A percentile compares a stretch with the other conserved stretches of the same genome.
Conservation (phyloP, 2,888 invertebrate genomes). For the Xanthia icteritia region DNA sequence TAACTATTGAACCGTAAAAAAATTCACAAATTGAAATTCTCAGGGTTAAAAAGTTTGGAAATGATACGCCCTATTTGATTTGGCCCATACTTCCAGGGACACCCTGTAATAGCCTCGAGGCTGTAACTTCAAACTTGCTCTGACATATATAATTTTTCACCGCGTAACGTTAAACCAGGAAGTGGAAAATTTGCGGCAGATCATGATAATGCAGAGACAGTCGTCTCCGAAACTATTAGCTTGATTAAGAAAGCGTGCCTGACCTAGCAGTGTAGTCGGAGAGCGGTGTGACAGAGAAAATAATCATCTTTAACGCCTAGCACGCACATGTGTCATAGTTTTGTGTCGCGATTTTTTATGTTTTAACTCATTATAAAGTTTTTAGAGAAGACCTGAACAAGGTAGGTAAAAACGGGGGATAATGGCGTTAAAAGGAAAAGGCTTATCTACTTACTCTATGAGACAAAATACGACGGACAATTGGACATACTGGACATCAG, state of each 20-base stretch:
- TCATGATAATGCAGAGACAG: conserved; percentile 46
- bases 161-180: conserved; percentile 30
- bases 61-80: too few species aligned
- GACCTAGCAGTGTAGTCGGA: conserved; percentile 30
- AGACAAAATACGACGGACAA: too few species aligned
- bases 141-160: conserved; percentile 9
- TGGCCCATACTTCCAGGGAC: too few species aligned
- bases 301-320: conserved; percentile 12
- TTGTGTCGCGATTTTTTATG: neutral
- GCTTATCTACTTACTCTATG: neutral
- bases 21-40: too few species aligned
- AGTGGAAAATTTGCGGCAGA: conserved; percentile 51
- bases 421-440: neutral
- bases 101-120: neutral
- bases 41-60: too few species aligned
- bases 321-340: conserved; percentile 14
- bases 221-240: conserved; percentile 60
- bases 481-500: neutral
- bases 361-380: neutral
- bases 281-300: conserved; percentile 25
- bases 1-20: too few species aligned
- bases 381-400: neutral
- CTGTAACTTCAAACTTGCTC: neutral
- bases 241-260: conserved; percentile 64
- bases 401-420: neutral